Evolutionary conservation across 2,797 vertebrate genomes (phyloP).

Genomic region (Rhynchotus rufescens): DNA sequence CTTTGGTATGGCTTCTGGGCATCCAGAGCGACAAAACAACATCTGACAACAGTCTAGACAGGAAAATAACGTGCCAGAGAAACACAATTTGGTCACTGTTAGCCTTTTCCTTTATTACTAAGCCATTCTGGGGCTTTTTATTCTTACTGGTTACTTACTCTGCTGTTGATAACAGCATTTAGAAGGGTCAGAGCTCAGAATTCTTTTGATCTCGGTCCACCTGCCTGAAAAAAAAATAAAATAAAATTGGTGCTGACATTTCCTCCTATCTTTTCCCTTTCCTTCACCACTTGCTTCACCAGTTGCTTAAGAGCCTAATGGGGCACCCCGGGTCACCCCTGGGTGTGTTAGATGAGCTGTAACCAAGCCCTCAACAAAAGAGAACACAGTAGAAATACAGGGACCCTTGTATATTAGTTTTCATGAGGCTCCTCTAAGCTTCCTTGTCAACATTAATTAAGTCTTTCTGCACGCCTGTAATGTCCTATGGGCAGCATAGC

Average conservation of each 20-base stretch:
- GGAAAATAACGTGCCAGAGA: conserved; percentile 21
- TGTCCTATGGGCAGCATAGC: not conserved
- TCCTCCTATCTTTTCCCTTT: not conserved
- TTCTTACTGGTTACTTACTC: not conserved
- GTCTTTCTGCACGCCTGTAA: not conserved
- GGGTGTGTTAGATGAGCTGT: not conserved
- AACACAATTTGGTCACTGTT: conserved; percentile 12
- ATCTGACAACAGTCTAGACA: conserved; percentile 60
- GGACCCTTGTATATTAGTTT: not conserved
- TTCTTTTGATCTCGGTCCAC: not conserved
- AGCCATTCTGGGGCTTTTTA: not conserved
- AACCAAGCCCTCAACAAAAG: not conserved
- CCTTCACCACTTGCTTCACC: not conserved
- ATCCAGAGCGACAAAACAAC: conserved; percentile 34
- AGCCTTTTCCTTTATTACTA: not conserved
- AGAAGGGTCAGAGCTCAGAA: not conserved
- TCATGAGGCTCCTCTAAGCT: not conserved
- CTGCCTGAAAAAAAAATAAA: not conserved
- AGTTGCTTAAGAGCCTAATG: not conserved
- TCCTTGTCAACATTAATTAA: not conserved
- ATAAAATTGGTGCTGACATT: not conserved
- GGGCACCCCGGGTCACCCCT: not conserved
- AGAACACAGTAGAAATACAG: fast-evolving
- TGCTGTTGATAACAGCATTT: not conserved
- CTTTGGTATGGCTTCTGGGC: conserved; percentile 43